These are phyloP conservation scores for Atethmia centrago DNA, from an alignment of 2,888 invertebrate species.

Conservation along the genomic window DNA sequence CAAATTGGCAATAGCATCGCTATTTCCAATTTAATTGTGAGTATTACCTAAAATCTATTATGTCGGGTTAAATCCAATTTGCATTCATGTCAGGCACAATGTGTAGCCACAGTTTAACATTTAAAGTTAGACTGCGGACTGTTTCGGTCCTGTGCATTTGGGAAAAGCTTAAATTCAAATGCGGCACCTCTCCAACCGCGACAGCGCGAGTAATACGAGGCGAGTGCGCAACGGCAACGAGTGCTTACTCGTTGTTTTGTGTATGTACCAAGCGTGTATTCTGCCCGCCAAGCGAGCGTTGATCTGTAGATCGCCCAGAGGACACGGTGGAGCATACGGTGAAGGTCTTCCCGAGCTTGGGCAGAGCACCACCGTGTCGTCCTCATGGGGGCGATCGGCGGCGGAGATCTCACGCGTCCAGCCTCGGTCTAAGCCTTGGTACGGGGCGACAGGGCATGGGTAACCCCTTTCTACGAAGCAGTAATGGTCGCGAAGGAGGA, in stretches of 20 bases:
- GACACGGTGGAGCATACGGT: no score
- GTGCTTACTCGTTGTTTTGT: background rate
- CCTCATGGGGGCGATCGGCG: no score
- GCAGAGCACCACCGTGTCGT: no score
- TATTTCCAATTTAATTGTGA: conserved; percentile 20
- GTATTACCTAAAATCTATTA: conserved; percentile 10
- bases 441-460: no score
- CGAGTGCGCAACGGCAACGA: background rate
- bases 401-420: no score
- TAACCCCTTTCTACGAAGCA: no score
- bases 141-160: conserved; percentile 11
- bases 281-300: no score
- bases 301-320: no score
- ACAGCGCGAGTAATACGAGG: background rate
- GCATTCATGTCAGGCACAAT: conserved; percentile 36
- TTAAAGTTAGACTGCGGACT: conserved; percentile 26
- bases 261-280: background rate
- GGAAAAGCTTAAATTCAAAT: background rate
- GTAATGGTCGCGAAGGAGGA: no score
- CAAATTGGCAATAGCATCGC: conserved; percentile 5
- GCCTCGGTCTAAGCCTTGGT: no score
- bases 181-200: no score
- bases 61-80: conserved; percentile 35
- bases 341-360: no score
- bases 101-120: conserved; percentile 31